Evolutionary conservation across 1,140 invertebrate species (phyloP), one percentile per base, ranked within the genome.

Genomic region (Calosoma granatense): DNA sequence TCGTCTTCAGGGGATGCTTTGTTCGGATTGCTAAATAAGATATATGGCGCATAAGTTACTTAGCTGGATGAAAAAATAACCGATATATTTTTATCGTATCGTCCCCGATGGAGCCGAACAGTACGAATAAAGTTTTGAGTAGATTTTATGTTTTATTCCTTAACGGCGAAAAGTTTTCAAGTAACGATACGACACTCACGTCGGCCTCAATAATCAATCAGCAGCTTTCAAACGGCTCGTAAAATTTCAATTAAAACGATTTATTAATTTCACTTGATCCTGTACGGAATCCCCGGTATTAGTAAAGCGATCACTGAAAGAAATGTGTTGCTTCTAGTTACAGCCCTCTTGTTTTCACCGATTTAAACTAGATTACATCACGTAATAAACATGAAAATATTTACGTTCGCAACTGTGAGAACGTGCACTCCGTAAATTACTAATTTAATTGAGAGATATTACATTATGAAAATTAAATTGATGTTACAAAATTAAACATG

Each of bases 221-320:
- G 15, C 17, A 47, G 41, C 41, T 47, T 47, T 47, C 41, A 47
- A 47, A 47, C 41, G 17, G 41, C 41, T 47, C 41, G 41, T 47
- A 47, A 47, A 47, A 47, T 47, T 47, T 47, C 41, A 47, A 47
- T 47, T 47, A 47, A 47, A 47, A 17, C 41, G 41, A 47, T 47
- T 47, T 47, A 47, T 47, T 47, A 47, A 47, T 47, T 47, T 47
- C 41, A 47, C 41, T 17, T 47, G 41, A 47, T 47, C 41, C 41
- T 17, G n/a, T n/a, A n/a, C n/a, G n/a, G n/a, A n/a, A n/a, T n/a
- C n/a, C 4, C 6, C 9, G 41, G 41, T 12, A 47, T 47, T 47
- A 12, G 26, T 36, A 9, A 6, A 6, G 26, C 26, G 26, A 6
- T 36, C n/a, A n/a, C n/a, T n/a, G n/a, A n/a, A n/a, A n/a, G n/a